A percentile compares a stretch with the other conserved stretches of the same genome.
These are phyloP conservation scores for Sparidentex hasta DNA, from an alignment of 2,797 vertebrate genomes.

Conservation along the genomic window DNA sequence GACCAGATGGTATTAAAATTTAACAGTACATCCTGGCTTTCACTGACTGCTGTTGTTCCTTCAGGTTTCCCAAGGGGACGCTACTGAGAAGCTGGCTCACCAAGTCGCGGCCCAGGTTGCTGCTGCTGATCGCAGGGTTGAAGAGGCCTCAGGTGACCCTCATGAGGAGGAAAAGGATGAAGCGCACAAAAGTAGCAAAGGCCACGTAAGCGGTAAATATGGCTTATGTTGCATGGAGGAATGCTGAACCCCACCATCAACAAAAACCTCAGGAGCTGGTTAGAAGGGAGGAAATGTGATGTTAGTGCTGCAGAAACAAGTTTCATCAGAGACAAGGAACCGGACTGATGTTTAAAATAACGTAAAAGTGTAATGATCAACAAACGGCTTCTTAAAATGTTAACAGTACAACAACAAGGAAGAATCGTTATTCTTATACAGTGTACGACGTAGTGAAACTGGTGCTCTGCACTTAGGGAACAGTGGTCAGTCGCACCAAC, in stretches of 20 bases:
- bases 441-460: too few species aligned
- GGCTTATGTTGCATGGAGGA: slow-evolving; percentile 74
- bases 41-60: slow-evolving; percentile 21
- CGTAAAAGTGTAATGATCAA: too few species aligned
- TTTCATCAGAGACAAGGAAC: not conserved
- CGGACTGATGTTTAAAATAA: not conserved
- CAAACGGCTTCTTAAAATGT: too few species aligned
- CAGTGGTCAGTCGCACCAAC: too few species aligned
- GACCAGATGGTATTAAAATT: not conserved
- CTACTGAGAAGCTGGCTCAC: slow-evolving; percentile 93
- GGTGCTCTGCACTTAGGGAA: too few species aligned
- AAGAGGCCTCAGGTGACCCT: slow-evolving; percentile 90
- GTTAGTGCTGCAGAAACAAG: not conserved
- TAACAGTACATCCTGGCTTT: not conserved
- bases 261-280: not conserved
- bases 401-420: too few species aligned
- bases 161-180: slow-evolving; percentile 91
- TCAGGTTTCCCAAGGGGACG: slow-evolving; percentile 91
- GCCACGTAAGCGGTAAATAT: slow-evolving; percentile 92
- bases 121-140: slow-evolving; percentile 88
- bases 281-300: not conserved
- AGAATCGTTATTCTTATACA: too few species aligned
- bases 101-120: slow-evolving; percentile 89
- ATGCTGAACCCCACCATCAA: slow-evolving; percentile 31
- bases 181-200: slow-evolving; percentile 91